Evolutionary conservation across 2,113 vertebrate genomes (phyloP).

Genomic region (Chaenocephalus aceratus): DNA sequence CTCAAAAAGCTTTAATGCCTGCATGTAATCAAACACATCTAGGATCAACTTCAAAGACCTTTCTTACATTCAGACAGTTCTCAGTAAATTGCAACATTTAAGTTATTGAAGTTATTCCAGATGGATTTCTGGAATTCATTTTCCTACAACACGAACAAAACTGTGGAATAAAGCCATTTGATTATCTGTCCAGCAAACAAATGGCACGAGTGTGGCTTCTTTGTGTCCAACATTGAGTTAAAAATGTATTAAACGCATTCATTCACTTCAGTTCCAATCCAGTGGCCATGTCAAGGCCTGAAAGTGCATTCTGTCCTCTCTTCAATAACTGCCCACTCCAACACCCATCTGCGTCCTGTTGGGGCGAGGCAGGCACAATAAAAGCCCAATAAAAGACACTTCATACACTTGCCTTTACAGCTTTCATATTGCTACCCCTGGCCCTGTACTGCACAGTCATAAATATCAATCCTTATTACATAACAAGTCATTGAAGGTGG

Average conservation of each 20-base stretch:
- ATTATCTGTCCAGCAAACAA: constrained; percentile 14
- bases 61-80: too few relatives aligned
- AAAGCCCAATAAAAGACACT: constrained; percentile 55
- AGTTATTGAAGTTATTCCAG: neutral
- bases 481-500: constrained; percentile 37
- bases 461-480: constrained; percentile 47
- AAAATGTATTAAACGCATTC: constrained; percentile 56
- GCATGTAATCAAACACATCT: neutral
- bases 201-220: neutral
- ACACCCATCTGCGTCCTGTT: constrained; percentile 52
- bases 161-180: neutral
- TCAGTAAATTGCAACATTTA: too few relatives aligned
- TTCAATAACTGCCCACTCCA: constrained; percentile 51
- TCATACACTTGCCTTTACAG: constrained; percentile 30
- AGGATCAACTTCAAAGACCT: too few relatives aligned
- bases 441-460: constrained; percentile 20
- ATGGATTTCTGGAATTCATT: constrained; percentile 5
- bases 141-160: neutral
- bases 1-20: neutral
- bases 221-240: neutral
- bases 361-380: constrained; percentile 36
- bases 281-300: constrained; percentile 49
- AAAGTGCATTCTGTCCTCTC: constrained; percentile 36
- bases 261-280: constrained; percentile 52
- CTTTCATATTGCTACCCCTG: constrained; percentile 23